Evolutionary conservation across 2,888 invertebrate genomes (phyloP).

Genomic region (Platycheirus albimanus): DNA sequence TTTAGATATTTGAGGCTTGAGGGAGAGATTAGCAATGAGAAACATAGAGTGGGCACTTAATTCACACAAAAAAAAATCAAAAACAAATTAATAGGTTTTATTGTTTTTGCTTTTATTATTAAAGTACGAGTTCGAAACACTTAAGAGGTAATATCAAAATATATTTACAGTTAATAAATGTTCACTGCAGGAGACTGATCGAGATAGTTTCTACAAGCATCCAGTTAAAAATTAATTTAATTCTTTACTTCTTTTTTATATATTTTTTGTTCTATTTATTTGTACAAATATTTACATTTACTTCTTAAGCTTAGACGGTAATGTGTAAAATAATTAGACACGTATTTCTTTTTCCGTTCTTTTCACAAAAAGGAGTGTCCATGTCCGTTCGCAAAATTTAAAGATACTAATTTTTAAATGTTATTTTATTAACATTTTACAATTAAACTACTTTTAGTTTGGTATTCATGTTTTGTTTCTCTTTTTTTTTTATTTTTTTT

Average conservation of each 20-base stretch:
- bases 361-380: background rate
- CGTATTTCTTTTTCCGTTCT: background rate
- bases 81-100: slow-evolving; percentile 34
- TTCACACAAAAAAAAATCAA: background rate
- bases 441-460: slow-evolving; percentile 3
- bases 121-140: slow-evolving; percentile 72
- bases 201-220: slow-evolving; percentile 49
- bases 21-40: no score
- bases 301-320: slow-evolving; percentile 53
- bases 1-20: no score
- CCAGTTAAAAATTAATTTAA: slow-evolving; percentile 50
- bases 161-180: slow-evolving; percentile 68
- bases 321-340: slow-evolving; percentile 15
- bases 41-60: no score
- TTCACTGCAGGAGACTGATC: slow-evolving; percentile 45
- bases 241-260: background rate
- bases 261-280: slow-evolving; percentile 19
- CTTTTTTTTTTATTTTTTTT: slow-evolving; percentile 9
- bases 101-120: slow-evolving; percentile 52
- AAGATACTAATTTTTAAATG: background rate
- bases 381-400: background rate
- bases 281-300: slow-evolving; percentile 71
- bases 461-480: slow-evolving; percentile 13
- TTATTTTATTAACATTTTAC: slow-evolving; percentile 21
- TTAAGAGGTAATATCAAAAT: slow-evolving; percentile 52